A percentile compares a stretch with the other conserved stretches of the same genome.
Evolutionary conservation across 2,113 vertebrate species (phyloP).

Genomic region (Sciurus niger): DNA sequence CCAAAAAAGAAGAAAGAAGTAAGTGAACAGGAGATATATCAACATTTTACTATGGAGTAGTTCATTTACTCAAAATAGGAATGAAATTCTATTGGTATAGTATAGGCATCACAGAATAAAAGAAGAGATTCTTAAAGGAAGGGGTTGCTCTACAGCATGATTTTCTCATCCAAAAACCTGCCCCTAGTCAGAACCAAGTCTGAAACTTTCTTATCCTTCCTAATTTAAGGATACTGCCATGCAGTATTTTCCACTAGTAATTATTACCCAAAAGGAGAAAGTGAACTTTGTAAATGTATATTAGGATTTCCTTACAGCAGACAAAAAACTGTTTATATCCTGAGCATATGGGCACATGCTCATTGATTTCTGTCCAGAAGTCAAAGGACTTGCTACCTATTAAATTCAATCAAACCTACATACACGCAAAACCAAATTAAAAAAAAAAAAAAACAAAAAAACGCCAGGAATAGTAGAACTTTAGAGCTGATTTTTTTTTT

Average conservation of each 20-base stretch:
- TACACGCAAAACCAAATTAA: not conserved
- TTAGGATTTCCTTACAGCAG: not conserved
- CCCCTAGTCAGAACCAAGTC: not conserved
- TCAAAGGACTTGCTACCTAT: not conserved
- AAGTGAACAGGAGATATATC: conserved; percentile 59
- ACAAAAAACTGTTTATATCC: not conserved
- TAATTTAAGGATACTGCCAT: not conserved
- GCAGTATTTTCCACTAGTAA: not conserved
- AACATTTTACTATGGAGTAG: conserved; percentile 67
- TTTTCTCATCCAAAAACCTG: not conserved
- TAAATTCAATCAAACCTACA: not conserved
- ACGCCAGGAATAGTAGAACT: not conserved
- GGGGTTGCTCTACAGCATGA: not conserved
- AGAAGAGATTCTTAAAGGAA: conserved; percentile 17
- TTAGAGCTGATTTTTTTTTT: not conserved
- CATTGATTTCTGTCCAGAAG: conserved; percentile 18
- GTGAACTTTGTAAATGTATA: not conserved
- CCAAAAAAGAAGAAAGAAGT: not conserved
- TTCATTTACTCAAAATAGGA: conserved; percentile 8
- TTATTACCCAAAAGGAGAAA: not conserved
- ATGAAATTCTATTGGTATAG: conserved; percentile 20
- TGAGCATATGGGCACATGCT: not conserved
- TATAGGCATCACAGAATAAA: not conserved
- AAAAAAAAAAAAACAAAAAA: not conserved
- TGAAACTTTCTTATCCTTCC: not conserved